These are phyloP conservation scores for Chrysodeixis includens DNA, from an alignment of 2,888 invertebrate genomes.

Conservation along the genomic window DNA sequence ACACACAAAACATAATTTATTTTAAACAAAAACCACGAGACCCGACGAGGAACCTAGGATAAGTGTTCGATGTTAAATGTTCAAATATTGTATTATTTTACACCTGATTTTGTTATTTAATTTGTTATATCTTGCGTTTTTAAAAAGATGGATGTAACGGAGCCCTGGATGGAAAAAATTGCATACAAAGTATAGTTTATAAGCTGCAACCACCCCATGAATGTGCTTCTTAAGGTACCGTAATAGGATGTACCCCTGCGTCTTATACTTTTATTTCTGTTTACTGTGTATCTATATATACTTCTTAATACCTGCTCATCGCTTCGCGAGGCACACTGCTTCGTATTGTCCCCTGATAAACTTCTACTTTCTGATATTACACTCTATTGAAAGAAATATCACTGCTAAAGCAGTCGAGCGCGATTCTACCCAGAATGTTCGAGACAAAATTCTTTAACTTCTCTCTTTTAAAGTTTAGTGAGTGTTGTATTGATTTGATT, in stretches of 20 bases:
- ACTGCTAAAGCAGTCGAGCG: conserved; percentile 73
- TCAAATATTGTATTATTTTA: conserved; percentile 66
- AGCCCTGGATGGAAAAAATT: conserved; percentile 83
- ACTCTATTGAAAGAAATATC: conserved; percentile 73
- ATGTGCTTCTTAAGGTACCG: conserved; percentile 86
- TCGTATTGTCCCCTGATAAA: conserved; percentile 76
- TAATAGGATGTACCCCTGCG: conserved; percentile 81
- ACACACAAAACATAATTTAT: conserved; percentile 65
- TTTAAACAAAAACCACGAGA: conserved; percentile 56
- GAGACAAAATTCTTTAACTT: background rate
- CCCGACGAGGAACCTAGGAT: conserved; percentile 59
- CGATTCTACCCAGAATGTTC: conserved; percentile 63
- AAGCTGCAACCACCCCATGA: conserved; percentile 89
- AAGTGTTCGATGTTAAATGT: conserved; percentile 79
- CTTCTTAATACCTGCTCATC: conserved; percentile 75
- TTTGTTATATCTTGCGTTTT: conserved; percentile 66
- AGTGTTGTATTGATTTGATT: conserved; percentile 1
- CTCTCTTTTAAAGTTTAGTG: background rate
- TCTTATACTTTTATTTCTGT: conserved; percentile 75
- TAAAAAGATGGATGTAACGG: conserved; percentile 73
- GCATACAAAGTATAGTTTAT: conserved; percentile 73
- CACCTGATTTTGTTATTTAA: conserved; percentile 57
- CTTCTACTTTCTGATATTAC: conserved; percentile 72
- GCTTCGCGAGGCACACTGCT: conserved; percentile 87
- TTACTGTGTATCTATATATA: conserved; percentile 76